Conservation (phyloP, 23 tunicate genomes). For the Clavelina lepadiformis region DNA sequence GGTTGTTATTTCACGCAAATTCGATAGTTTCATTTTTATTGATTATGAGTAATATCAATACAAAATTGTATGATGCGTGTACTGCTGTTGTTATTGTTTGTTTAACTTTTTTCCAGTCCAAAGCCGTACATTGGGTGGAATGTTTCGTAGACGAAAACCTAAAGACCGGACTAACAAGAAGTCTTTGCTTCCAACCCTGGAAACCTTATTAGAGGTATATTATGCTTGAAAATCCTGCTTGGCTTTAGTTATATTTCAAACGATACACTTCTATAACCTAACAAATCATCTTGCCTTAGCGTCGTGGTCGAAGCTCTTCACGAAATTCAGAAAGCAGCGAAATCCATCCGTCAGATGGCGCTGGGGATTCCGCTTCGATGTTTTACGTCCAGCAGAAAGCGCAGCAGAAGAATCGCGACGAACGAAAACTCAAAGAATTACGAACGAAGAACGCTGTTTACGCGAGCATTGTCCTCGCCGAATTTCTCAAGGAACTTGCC, state of each 20-base stretch:
- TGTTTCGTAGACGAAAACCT: constrained; percentile 51
- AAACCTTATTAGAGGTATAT: constrained; percentile 48
- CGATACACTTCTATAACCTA: too few species aligned
- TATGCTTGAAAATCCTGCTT: background rate
- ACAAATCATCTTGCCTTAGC: background rate
- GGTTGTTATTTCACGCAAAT: constrained; percentile 14
- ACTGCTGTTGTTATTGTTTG: background rate
- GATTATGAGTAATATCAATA: too few species aligned
- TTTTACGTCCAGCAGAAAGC: constrained; percentile 44
- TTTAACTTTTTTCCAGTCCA: constrained; percentile 39
- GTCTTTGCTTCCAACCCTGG: constrained; percentile 32
- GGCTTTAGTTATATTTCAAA: background rate
- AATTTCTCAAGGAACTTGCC: constrained; percentile 93
- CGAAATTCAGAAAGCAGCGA: constrained; percentile 6
- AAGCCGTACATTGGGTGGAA: constrained; percentile 63
- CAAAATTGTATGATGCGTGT: too few species aligned
- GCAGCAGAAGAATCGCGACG: constrained; percentile 28
- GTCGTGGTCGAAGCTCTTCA: constrained; percentile 13
- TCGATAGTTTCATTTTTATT: background rate
- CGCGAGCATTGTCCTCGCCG: constrained; percentile 78
- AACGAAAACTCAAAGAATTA: constrained; percentile 47
- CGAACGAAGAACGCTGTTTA: constrained; percentile 93
- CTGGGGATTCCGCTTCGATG: constrained; percentile 27
- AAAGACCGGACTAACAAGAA: constrained; percentile 26
- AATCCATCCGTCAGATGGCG: background rate